Percentiles rank a stretch among this genome's conserved stretches.
Evolutionary conservation across 2,113 vertebrate genomes (phyloP).

Genomic region (Hemiscyllium ocellatum): DNA sequence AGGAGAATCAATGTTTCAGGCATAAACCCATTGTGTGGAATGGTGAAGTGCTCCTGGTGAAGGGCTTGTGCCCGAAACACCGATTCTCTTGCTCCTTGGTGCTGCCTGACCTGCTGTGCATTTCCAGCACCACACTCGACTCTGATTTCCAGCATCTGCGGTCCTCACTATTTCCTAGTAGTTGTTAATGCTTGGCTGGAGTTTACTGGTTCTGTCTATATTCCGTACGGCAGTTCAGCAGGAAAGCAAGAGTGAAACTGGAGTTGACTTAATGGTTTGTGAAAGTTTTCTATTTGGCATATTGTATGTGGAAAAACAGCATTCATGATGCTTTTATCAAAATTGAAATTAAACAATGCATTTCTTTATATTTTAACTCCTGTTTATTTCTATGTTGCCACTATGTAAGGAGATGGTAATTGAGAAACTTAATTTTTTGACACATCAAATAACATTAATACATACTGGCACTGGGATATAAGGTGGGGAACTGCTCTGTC

Average conservation of each 20-base stretch:
- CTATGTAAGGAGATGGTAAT: not conserved
- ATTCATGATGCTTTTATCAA: not conserved
- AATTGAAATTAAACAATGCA: not conserved
- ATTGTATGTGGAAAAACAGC: not conserved
- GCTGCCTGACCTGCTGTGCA: no score
- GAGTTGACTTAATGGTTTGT: not conserved
- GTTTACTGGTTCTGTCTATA: not conserved
- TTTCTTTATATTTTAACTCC: not conserved
- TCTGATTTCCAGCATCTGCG: no score
- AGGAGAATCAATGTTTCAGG: no score
- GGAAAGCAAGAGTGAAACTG: not conserved
- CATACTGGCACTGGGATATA: not conserved
- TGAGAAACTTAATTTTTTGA: not conserved
- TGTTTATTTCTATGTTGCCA: not conserved
- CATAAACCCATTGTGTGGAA: no score
- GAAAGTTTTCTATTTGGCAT: not conserved
- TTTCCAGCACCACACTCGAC: no score
- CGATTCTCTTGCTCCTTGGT: no score
- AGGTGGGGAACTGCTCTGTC: not conserved
- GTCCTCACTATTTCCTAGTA: not conserved
- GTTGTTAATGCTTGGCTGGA: not conserved
- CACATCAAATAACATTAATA: not conserved
- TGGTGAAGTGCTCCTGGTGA: no score
- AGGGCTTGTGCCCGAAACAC: no score
- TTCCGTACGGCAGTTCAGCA: not conserved